Percentiles rank a stretch among this genome's conserved stretches.
Conservation (phyloP, 2,113 vertebrate genomes). For the Pterocles orientalis region DNA sequence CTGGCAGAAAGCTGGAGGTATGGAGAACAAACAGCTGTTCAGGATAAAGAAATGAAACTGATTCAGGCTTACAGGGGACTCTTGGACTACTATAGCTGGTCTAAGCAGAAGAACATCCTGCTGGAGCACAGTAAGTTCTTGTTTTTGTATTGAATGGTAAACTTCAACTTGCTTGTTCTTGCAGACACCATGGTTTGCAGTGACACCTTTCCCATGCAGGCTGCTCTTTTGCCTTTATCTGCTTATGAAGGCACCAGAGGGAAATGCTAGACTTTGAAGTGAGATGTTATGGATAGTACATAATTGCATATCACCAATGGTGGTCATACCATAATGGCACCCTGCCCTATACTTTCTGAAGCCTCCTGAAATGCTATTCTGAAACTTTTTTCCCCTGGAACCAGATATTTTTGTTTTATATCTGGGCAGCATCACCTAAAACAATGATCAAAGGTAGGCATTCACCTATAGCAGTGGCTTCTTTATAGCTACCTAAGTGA, state of each 20-base stretch:
- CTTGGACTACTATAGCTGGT: conserved; percentile 87
- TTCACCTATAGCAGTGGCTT: background rate
- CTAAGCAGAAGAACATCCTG: conserved; percentile 72
- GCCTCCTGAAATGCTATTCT: background rate
- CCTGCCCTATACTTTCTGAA: background rate
- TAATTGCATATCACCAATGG: background rate
- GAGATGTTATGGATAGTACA: background rate
- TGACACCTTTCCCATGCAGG: background rate
- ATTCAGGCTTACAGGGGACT: conserved; percentile 87
- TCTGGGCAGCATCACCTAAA: background rate
- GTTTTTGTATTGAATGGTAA: background rate
- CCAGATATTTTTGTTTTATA: background rate
- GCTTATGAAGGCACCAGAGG: background rate
- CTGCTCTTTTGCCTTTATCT: background rate
- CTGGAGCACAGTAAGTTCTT: conserved; percentile 73
- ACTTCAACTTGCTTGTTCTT: background rate
- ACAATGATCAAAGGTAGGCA: background rate
- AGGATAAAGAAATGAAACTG: conserved; percentile 77
- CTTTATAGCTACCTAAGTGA: background rate
- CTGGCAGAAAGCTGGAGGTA: conserved; percentile 86
- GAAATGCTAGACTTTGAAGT: background rate
- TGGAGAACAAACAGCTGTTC: conserved; percentile 76
- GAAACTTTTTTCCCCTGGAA: background rate
- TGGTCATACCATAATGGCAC: background rate
- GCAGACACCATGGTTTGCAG: background rate